Conservation (phyloP, 2,113 vertebrate genomes). For the Sakesphorus luctuosus region DNA sequence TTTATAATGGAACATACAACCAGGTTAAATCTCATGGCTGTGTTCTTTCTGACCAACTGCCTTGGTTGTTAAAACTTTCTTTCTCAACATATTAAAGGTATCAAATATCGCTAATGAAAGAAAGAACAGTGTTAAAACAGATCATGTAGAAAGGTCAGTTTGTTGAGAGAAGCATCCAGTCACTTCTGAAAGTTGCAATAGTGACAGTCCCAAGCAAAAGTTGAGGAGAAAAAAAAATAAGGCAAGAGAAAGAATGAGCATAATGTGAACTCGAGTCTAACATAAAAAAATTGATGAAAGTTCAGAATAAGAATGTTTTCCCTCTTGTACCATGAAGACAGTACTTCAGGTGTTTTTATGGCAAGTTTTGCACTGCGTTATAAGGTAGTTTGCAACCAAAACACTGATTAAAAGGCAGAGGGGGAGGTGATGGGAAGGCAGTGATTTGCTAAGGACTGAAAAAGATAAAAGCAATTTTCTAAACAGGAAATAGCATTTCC, state of each 20-base stretch:
- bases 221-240: not conserved
- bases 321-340: not conserved
- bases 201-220: not conserved
- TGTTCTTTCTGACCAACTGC: slow-evolving; percentile 9
- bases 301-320: not conserved
- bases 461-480: not conserved
- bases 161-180: not conserved
- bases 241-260: not conserved
- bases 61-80: slow-evolving; percentile 29
- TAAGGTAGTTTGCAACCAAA: not conserved
- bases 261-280: not conserved
- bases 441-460: not conserved
- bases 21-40: slow-evolving; percentile 3
- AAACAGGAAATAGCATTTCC: not conserved
- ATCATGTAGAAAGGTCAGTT: not conserved
- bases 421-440: not conserved
- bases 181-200: not conserved
- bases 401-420: not conserved
- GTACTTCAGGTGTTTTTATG: not conserved
- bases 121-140: not conserved
- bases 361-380: not conserved
- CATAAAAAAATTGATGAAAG: not conserved
- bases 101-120: not conserved
- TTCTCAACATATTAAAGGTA: not conserved
- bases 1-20: not conserved